Conservation (phyloP, 2,113 vertebrate genomes). For the Lynx canadensis region DNA sequence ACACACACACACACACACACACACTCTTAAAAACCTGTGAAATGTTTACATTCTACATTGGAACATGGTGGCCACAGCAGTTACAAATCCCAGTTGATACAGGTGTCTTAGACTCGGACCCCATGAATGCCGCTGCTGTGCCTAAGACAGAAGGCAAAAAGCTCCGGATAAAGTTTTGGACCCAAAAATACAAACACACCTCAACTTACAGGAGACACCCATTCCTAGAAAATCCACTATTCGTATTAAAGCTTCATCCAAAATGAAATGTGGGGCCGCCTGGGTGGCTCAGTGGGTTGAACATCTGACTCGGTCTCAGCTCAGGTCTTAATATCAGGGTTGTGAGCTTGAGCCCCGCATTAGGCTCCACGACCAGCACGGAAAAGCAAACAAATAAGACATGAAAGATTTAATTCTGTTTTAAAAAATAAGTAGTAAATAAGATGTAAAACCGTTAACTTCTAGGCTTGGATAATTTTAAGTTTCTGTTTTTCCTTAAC, state of each 20-base stretch:
- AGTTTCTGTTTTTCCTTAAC: background rate
- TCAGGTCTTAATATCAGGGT: no score
- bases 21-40: background rate
- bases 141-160: background rate
- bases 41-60: background rate
- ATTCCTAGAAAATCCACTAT: background rate
- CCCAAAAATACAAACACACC: background rate
- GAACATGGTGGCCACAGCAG: accelerated
- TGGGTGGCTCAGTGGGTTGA: no score
- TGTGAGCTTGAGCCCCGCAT: no score
- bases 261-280: background rate
- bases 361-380: no score
- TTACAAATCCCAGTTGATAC: background rate
- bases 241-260: background rate
- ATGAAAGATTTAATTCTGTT: no score
- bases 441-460: background rate
- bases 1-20: no score
- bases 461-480: background rate
- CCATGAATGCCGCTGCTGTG: no score
- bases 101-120: background rate
- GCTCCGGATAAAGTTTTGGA: background rate
- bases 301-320: no score
- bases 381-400: no score
- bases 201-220: background rate
- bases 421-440: no score